These are phyloP conservation scores for Vesta saturnalis DNA, from an alignment of 2,888 invertebrate species.

Conservation along the genomic window DNA sequence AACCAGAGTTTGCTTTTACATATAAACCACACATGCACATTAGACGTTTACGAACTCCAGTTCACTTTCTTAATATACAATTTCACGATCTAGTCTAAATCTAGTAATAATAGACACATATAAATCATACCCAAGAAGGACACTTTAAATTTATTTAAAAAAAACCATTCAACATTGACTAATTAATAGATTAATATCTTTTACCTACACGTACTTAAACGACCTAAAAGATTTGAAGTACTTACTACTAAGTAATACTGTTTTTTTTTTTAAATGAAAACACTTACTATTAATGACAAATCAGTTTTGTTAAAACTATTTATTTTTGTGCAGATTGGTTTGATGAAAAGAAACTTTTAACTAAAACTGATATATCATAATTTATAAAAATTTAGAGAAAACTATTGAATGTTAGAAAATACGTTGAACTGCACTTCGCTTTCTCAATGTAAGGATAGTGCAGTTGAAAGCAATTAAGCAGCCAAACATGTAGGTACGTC, in stretches of 20 bases:
- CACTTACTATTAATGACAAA: neutral
- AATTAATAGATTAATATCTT: neutral
- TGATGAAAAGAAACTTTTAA: no score
- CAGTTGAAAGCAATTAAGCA: constrained; percentile 37
- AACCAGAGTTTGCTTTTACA: constrained; percentile 9
- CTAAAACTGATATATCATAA: neutral
- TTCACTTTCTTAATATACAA: neutral
- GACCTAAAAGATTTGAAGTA: no score
- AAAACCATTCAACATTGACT: constrained; percentile 25
- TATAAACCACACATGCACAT: constrained; percentile 21
- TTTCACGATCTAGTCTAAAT: constrained; percentile 14
- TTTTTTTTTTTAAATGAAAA: no score
- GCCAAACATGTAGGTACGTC: constrained; percentile 37
- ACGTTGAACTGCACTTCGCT: constrained; percentile 30
- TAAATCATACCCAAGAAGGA: constrained; percentile 17
- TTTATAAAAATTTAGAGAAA: neutral
- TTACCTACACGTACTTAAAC: constrained; percentile 16
- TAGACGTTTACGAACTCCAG: constrained; percentile 11
- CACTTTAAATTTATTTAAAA: constrained; percentile 13
- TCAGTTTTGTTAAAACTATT: neutral
- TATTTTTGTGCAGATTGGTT: no score
- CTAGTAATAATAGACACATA: constrained; percentile 20
- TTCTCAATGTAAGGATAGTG: constrained; percentile 21
- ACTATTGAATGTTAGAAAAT: neutral
- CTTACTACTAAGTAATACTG: no score